phyloP scores from a whole-genome alignment of 2,888 invertebrate species.

The Parthenolecanium corni region DNA sequence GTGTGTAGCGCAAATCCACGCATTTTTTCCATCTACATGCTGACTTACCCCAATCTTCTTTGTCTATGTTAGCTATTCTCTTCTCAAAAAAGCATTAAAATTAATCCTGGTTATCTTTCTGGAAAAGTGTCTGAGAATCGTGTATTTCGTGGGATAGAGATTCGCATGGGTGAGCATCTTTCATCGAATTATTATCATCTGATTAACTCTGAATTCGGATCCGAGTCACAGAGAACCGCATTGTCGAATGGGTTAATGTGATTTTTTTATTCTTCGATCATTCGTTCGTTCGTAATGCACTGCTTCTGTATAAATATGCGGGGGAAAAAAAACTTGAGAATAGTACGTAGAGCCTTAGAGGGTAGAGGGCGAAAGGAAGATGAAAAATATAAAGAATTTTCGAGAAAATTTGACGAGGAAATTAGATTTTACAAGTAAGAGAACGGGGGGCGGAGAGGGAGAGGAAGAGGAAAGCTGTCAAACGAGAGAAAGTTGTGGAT shows the following conservation, averaged over 20 bases:
- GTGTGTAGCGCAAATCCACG: no score
- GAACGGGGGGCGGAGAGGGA: not conserved
- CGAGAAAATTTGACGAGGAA: slow-evolving; percentile 12
- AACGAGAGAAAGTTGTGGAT: not conserved
- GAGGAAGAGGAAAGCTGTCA: not conserved
- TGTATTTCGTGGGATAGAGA: slow-evolving; percentile 20
- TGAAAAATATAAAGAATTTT: slow-evolving; percentile 8
- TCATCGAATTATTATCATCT: slow-evolving; percentile 28
- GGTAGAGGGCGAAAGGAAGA: no score
- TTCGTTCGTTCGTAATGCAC: not conserved
- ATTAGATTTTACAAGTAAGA: not conserved
- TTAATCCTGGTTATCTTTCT: slow-evolving; percentile 7
- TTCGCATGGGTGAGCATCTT: slow-evolving; percentile 26
- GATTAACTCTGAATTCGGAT: slow-evolving; percentile 26
- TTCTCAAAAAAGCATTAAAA: not conserved
- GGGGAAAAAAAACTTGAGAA: no score
- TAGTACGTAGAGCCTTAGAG: no score
- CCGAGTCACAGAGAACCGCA: slow-evolving; percentile 20
- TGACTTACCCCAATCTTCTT: no score
- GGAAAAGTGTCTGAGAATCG: slow-evolving; percentile 22
- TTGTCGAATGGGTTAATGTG: slow-evolving; percentile 26
- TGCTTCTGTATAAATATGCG: no score
- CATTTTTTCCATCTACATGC: no score
- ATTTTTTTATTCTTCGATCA: slow-evolving; percentile 19
- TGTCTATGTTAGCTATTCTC: not conserved